Conservation (phyloP, 1,140 invertebrate genomes). For the Neodiprion pinetum region DNA sequence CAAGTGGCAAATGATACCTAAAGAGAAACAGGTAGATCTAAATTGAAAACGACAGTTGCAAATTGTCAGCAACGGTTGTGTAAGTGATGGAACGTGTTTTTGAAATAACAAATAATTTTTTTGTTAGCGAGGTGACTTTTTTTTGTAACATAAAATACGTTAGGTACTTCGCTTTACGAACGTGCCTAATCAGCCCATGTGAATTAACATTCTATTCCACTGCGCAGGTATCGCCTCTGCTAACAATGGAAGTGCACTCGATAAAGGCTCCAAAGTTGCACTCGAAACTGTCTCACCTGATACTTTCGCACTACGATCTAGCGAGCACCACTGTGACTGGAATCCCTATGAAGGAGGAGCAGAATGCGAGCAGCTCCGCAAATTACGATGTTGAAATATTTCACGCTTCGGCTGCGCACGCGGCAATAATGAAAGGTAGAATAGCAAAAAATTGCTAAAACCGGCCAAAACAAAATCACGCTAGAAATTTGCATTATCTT, state of each 20-base stretch:
- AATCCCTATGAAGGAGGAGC: slow-evolving; percentile 99
- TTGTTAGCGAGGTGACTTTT: background rate
- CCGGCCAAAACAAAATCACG: slow-evolving; percentile 53
- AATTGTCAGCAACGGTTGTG: too few relatives aligned
- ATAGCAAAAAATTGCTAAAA: background rate
- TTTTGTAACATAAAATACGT: background rate
- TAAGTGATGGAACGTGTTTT: background rate
- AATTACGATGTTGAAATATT: slow-evolving; percentile 98
- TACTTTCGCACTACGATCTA: slow-evolving; percentile 88
- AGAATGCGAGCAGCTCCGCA: slow-evolving; percentile 95
- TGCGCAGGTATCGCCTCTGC: slow-evolving; percentile 68
- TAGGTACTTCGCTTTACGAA: background rate
- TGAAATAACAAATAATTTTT: background rate
- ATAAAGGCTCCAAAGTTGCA: slow-evolving; percentile 69
- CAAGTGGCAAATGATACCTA: too few relatives aligned
- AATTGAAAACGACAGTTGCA: too few relatives aligned
- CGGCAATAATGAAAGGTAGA: slow-evolving; percentile 73
- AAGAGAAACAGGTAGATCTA: too few relatives aligned
- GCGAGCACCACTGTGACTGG: slow-evolving; percentile 96
- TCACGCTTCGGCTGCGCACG: slow-evolving; percentile 85
- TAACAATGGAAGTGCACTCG: slow-evolving; percentile 74
- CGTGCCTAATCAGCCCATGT: slow-evolving; percentile 3
- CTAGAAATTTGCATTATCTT: slow-evolving; percentile 25
- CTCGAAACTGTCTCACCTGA: slow-evolving; percentile 75
- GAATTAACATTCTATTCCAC: background rate